A percentile compares a stretch with the other conserved stretches of the same genome.
Conservation (phyloP, 1,140 invertebrate genomes). For the Drosophila setifemur region DNA sequence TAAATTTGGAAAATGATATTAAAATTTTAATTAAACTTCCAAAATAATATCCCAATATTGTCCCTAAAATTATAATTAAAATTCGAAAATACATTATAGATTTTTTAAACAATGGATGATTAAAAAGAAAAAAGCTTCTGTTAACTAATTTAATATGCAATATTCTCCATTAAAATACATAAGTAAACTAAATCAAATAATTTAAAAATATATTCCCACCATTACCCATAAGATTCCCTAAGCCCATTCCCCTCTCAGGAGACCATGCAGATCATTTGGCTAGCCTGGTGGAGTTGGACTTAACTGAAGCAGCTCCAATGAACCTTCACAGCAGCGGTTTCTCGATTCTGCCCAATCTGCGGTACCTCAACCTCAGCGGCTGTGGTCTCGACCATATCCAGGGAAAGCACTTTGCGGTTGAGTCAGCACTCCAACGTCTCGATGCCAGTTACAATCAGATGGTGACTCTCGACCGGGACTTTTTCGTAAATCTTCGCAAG, state of each 20-base stretch:
- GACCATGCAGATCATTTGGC: slow-evolving; percentile 7
- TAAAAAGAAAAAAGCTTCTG: too few relatives aligned
- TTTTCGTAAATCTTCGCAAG: slow-evolving; percentile 43
- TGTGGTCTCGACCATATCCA: slow-evolving; percentile 34
- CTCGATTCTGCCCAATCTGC: slow-evolving; percentile 40
- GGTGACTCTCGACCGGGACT: slow-evolving; percentile 34
- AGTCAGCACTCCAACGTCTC: slow-evolving; percentile 51
- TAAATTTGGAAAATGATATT: too few relatives aligned
- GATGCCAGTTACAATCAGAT: slow-evolving; percentile 71
- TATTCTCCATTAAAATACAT: too few relatives aligned
- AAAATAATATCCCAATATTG: too few relatives aligned
- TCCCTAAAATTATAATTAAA: too few relatives aligned
- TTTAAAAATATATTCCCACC: neutral
- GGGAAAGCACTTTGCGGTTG: slow-evolving; percentile 38
- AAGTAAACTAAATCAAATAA: neutral
- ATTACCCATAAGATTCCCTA: neutral
- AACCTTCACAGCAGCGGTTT: slow-evolving; percentile 46
- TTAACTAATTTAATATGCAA: too few relatives aligned
- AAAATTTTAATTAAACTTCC: too few relatives aligned
- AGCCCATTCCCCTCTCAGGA: neutral
- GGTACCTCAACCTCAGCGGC: slow-evolving; percentile 58
- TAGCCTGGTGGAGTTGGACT: slow-evolving; percentile 31
- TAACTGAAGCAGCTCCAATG: slow-evolving; percentile 40
- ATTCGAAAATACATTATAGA: too few relatives aligned
- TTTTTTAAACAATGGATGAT: too few relatives aligned